Evolutionary conservation across 2,888 invertebrate species (phyloP), one percentile per base, ranked within the genome.

Genomic region (Sabatieria punctata): DNA sequence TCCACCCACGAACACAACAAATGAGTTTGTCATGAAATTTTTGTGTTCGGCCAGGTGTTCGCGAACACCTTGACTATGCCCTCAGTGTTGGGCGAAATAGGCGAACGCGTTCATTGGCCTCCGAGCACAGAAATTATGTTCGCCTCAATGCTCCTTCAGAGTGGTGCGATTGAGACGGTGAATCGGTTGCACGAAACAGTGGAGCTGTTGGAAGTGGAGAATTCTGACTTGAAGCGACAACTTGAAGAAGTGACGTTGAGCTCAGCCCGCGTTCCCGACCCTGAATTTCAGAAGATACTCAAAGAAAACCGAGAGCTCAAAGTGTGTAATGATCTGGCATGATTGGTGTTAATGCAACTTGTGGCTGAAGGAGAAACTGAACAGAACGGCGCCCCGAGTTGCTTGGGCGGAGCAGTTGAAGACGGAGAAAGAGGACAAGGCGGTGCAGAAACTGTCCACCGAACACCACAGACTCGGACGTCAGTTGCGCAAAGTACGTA

Each of bases 211-310:
- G 45, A 45, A 8, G n/a, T 8, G 11, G 45, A 45, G 26, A 45
- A 45, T 4, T 15, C 38, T 19, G 27, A 18, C 22, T 21, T 45
- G 6, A 24, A 6, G 15, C n/a, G 27, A 2, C 23, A 45, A 25
- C 6, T 45, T 4, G 45, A 45, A 39, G 45, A 45, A 25, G 13
- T 45, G 30, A 45, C 39, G 26, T 36, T 39, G 24, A 45, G 25
- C 21, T 27, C 45, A 6, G 15, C 38, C 3, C 13, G 40, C 23
- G 3, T 40, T 8, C 6, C 18, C 4, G 38, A 45, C 19, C 18
- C 19, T 6, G 45, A 45, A 4, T 3, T 45, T 25, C 45, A 45
- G 19, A 13, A 26, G 21, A 3, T 45, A 4, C 15, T 45, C 22
- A 21, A 27, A 4, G 45, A 45, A 26, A 45, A 45, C 30, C 22